phyloP scores from a whole-genome alignment of 2,888 invertebrate species.

The Agonopterix heracliana region DNA sequence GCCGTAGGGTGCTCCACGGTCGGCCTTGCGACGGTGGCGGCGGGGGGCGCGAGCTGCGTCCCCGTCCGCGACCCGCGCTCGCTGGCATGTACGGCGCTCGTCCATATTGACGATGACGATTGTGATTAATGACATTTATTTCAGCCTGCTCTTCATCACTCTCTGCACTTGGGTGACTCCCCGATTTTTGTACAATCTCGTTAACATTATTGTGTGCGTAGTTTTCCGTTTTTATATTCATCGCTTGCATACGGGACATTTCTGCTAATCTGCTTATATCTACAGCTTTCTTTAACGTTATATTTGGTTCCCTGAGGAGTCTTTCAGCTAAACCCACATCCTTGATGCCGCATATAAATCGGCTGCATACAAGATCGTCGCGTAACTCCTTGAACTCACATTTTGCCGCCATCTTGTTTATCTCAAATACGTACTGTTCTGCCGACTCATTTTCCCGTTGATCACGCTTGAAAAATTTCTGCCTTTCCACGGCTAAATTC shows the following conservation, averaged over 20 bases:
- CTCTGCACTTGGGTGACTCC: too few relatives aligned
- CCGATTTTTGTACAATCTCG: not conserved
- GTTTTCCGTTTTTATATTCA: conserved; percentile 6
- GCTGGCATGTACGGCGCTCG: not conserved
- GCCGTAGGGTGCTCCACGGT: not conserved
- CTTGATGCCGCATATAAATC: conserved; percentile 18
- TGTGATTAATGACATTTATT: not conserved
- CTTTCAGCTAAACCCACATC: conserved; percentile 14
- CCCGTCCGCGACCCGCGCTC: not conserved
- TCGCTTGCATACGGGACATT: conserved; percentile 12
- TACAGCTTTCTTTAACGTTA: conserved; percentile 13
- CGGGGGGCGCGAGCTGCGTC: too few relatives aligned
- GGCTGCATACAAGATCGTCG: conserved; percentile 2
- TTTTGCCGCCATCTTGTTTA: conserved; percentile 15
- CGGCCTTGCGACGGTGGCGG: too few relatives aligned
- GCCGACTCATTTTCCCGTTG: conserved; percentile 13
- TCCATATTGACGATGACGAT: not conserved
- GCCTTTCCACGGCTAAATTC: conserved; percentile 17
- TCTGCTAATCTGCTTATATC: conserved; percentile 14
- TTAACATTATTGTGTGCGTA: not conserved
- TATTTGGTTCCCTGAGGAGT: conserved; percentile 13
- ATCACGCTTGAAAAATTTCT: conserved; percentile 15
- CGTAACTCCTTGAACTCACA: conserved; percentile 17
- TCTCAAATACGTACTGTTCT: conserved; percentile 17
- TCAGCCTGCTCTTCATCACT: not conserved